Conservation (phyloP, 2,888 invertebrate species). For the Amphipoea oculea region DNA sequence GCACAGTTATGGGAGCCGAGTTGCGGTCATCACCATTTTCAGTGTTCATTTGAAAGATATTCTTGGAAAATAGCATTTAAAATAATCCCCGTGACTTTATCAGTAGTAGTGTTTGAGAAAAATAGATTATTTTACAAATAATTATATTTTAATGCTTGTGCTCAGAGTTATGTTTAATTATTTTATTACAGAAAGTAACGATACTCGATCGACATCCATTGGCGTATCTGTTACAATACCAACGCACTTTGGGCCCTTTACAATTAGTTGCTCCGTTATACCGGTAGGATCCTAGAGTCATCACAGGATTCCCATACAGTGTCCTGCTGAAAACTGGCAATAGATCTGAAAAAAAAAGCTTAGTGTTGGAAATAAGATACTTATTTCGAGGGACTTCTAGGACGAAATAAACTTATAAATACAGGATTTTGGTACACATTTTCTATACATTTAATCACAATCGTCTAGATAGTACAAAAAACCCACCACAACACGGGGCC, state of each 20-base stretch:
- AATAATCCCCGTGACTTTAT: no score
- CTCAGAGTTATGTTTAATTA: constrained; percentile 19
- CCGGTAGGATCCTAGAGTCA: constrained; percentile 42
- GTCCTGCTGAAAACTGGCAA: constrained; percentile 16
- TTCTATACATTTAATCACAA: not conserved
- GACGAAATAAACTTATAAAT: not conserved
- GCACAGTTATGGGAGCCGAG: no score
- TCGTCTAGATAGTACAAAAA: not conserved
- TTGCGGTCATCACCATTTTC: no score
- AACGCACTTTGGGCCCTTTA: constrained; percentile 42
- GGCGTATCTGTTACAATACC: constrained; percentile 32
- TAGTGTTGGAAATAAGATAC: not conserved
- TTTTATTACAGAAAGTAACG: constrained; percentile 13
- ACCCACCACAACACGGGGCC: not conserved
- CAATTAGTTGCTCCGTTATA: constrained; percentile 26
- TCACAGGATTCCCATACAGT: constrained; percentile 40
- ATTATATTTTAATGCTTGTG: constrained; percentile 55
- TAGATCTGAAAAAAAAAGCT: constrained; percentile 27
- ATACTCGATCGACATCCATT: constrained; percentile 39
- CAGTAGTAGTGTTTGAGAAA: no score
- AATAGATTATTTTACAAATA: not conserved
- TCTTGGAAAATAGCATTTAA: no score
- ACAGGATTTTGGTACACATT: no score
- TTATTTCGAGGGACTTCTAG: not conserved
- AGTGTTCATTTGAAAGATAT: no score